Evolutionary conservation across 1,140 invertebrate species (phyloP).

Genomic region (Caenorhabditis elegans): WBcel235 BX284606.5:15886001-15886500

Average conservation of each 20-base stretch:
- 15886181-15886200: background rate
- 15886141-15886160: background rate
- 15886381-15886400: background rate
- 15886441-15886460: background rate
- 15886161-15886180: background rate
- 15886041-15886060: constrained; percentile 5
- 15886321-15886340: background rate
- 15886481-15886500: no score
- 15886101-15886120: background rate
- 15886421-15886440: constrained; percentile 6
- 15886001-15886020: background rate
- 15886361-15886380: background rate
- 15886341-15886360: no score
- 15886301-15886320: background rate
- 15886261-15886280: background rate
- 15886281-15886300: background rate
- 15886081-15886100: no score
- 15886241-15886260: constrained; percentile 12
- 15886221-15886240: background rate
- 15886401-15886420: background rate
- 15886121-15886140: background rate
- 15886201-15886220: no score
- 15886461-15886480: no score
- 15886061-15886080: background rate
- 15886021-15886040: background rate